Evolutionary conservation across 1,140 invertebrate species (phyloP).

Genomic region (Antheraea pernyi): DNA sequence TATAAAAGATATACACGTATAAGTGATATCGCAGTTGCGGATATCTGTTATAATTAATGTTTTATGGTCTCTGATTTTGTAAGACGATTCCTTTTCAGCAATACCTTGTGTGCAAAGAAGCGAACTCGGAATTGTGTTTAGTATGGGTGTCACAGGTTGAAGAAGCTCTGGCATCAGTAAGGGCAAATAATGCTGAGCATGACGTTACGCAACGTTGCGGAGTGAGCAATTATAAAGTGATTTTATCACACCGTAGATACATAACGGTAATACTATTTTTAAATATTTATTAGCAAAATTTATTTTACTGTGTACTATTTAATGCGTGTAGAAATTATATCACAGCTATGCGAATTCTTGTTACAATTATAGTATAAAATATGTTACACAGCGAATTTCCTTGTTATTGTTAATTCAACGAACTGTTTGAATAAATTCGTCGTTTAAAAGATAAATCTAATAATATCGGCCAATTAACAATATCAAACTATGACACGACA

Average conservation of each 20-base stretch:
- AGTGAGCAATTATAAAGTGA: conserved; percentile 25
- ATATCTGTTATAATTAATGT: no score
- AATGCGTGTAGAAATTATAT: not conserved
- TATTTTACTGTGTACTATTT: conserved; percentile 3
- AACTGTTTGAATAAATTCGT: not conserved
- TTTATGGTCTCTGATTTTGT: no score
- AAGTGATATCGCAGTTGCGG: no score
- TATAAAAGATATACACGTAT: no score
- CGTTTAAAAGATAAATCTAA: not conserved
- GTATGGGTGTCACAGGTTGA: conserved; percentile 29
- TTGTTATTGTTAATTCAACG: not conserved
- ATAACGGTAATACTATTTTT: conserved; percentile 27
- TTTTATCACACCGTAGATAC: conserved; percentile 22
- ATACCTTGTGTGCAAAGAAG: conserved; percentile 45
- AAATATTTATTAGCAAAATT: conserved; percentile 3
- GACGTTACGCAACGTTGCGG: conserved; percentile 26
- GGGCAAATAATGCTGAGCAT: not conserved
- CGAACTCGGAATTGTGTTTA: conserved; percentile 36
- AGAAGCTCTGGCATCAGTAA: conserved; percentile 9
- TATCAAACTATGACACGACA: not conserved
- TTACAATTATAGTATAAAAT: not conserved
- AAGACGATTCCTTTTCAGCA: conserved; percentile 33
- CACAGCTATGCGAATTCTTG: conserved; percentile 3
- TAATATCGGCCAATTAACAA: not conserved
- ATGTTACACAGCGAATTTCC: not conserved